Percentiles rank a stretch among this genome's conserved stretches.
These are phyloP conservation scores for Nymphalis c-album DNA, from an alignment of 2,888 invertebrate genomes.

Conservation along the genomic window DNA sequence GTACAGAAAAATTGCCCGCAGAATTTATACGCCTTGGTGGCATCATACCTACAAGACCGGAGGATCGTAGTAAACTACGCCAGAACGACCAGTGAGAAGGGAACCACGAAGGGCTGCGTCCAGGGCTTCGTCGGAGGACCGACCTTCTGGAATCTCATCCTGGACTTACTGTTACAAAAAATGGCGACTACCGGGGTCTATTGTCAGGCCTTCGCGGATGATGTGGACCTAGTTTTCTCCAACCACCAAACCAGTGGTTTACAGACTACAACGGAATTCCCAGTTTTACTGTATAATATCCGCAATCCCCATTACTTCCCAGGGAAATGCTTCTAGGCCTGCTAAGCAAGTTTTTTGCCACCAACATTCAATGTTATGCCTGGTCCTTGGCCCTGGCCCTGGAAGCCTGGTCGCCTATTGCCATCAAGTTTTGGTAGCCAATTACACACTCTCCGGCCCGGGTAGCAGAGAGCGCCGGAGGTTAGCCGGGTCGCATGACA, in stretches of 20 bases:
- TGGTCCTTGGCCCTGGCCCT: too few species aligned
- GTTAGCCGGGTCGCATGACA: slow-evolving; percentile 15
- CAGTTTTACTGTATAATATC: too few species aligned
- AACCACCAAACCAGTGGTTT: neutral
- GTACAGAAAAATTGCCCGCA: neutral
- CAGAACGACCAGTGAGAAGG: neutral
- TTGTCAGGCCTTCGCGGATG: neutral
- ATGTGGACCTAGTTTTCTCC: neutral
- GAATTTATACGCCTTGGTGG: too few species aligned
- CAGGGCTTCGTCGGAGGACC: neutral
- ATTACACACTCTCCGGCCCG: slow-evolving; percentile 8
- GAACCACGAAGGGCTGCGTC: neutral
- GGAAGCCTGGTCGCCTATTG: slow-evolving; percentile 5
- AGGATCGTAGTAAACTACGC: too few species aligned
- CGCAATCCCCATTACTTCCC: too few species aligned
- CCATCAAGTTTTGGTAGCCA: slow-evolving; percentile 9
- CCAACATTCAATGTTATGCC: slow-evolving; percentile 2
- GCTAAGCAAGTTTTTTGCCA: slow-evolving; percentile 2
- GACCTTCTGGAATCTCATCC: too few species aligned
- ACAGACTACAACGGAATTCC: neutral
- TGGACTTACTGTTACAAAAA: too few species aligned
- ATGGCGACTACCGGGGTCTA: too few species aligned
- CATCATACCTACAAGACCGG: too few species aligned
- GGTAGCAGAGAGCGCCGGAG: slow-evolving; percentile 7
- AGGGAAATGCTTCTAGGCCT: neutral